Evolutionary conservation across 2,113 vertebrate species (phyloP).

Genomic region (Pycnonotus jocosus): DNA sequence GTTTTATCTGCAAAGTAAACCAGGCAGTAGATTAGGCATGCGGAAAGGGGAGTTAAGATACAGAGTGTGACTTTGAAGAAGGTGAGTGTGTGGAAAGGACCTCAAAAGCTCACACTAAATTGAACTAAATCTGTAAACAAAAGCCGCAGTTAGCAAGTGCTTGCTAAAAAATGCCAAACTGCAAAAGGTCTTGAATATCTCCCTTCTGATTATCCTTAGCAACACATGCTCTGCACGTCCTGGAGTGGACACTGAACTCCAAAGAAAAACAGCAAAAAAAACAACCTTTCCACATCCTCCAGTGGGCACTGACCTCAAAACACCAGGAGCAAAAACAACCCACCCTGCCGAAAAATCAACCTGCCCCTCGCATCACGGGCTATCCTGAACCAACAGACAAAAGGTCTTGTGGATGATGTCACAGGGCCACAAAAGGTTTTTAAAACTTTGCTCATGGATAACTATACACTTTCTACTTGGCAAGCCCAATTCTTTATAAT

Average conservation of each 20-base stretch:
- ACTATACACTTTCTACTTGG: background rate
- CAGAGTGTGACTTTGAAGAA: conserved; percentile 24
- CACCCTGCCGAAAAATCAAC: background rate
- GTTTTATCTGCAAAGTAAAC: conserved; percentile 46
- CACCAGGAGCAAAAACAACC: background rate
- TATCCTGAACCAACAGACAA: background rate
- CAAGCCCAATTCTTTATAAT: background rate
- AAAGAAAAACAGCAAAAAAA: background rate
- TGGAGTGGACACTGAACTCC: background rate
- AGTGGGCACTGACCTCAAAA: background rate
- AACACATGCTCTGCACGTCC: background rate
- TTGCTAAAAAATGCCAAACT: background rate
- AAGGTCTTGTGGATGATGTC: background rate
- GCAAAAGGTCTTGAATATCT: background rate
- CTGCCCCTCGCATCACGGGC: rapidly evolving
- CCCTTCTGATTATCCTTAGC: background rate
- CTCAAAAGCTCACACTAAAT: background rate
- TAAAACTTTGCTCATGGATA: background rate
- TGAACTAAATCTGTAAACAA: background rate
- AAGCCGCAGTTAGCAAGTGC: background rate
- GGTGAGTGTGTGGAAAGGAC: background rate
- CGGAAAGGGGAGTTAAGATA: background rate
- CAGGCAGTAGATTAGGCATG: background rate
- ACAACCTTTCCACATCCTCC: background rate
- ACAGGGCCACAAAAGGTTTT: background rate